Evolutionary conservation across 2,113 vertebrate genomes (phyloP).

Genomic region (Conger conger): DNA sequence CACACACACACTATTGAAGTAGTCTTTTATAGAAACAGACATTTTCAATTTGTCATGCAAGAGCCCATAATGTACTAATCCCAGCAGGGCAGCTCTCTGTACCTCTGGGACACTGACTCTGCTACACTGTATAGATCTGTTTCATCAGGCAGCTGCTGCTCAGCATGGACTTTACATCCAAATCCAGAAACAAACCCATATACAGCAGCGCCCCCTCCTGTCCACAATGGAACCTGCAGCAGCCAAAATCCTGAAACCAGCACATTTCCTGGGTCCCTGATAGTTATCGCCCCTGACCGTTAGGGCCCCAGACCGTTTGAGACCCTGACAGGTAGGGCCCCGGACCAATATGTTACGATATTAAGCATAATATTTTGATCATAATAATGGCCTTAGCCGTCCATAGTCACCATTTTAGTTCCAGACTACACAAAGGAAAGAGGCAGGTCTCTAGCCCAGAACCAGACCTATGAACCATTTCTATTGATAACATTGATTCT

Average conservation of each 20-base stretch:
- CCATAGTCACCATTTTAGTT: neutral
- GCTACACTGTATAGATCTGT: neutral
- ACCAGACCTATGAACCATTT: neutral
- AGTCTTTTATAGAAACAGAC: neutral
- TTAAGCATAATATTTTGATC: neutral
- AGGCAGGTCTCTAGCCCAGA: neutral
- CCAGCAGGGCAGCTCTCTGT: neutral
- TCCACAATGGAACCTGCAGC: constrained; percentile 16
- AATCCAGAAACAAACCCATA: neutral
- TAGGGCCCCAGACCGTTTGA: no score
- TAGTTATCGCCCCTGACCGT: no score
- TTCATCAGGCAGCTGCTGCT: neutral
- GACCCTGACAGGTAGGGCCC: no score
- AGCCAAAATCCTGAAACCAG: neutral
- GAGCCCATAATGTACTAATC: neutral
- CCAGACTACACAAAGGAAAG: neutral
- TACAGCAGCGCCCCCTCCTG: neutral
- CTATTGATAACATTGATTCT: no score
- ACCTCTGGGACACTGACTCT: neutral
- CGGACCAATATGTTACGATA: neutral
- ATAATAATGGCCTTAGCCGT: neutral
- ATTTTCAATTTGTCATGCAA: no score
- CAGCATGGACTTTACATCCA: neutral
- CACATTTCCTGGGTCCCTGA: no score
- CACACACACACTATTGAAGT: no score